phyloP scores from a whole-genome alignment of 1,140 invertebrate genomes.

The Drosophila kanapiae region DNA sequence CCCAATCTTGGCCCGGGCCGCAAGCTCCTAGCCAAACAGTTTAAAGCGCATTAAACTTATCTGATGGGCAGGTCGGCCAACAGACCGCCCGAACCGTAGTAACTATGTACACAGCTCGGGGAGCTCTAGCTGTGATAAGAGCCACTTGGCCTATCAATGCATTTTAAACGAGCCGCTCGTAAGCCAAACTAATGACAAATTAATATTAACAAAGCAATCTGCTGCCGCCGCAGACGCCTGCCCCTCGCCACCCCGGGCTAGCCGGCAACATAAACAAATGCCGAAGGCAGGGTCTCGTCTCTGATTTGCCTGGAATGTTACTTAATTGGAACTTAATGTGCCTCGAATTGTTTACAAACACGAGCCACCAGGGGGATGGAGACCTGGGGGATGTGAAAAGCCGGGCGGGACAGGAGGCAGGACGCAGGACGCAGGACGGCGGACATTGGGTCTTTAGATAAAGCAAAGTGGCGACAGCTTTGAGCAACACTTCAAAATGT shows the following conservation, averaged over 20 bases:
- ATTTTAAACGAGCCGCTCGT: slow-evolving; percentile 78
- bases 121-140: slow-evolving; percentile 32
- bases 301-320: slow-evolving; percentile 74
- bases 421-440: slow-evolving; percentile 7
- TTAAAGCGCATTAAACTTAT: slow-evolving; percentile 82
- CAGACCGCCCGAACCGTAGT: slow-evolving; percentile 6
- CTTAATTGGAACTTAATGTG: slow-evolving; percentile 81
- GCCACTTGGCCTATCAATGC: slow-evolving; percentile 80
- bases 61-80: slow-evolving; percentile 51
- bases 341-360: slow-evolving; percentile 76
- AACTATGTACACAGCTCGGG: slow-evolving; percentile 40
- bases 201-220: slow-evolving; percentile 83
- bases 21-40: slow-evolving; percentile 74
- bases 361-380: slow-evolving; percentile 17
- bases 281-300: slow-evolving; percentile 21
- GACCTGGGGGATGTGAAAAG: neutral
- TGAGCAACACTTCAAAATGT: slow-evolving; percentile 70
- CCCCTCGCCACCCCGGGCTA: slow-evolving; percentile 27
- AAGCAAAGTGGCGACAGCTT: slow-evolving; percentile 63
- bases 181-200: slow-evolving; percentile 81
- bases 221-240: slow-evolving; percentile 10
- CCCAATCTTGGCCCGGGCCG: slow-evolving; percentile 25
- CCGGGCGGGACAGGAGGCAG: neutral
- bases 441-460: slow-evolving; percentile 55
- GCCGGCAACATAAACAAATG: slow-evolving; percentile 48